Base-by-base conservation (phyloP, 1,140 invertebrate species). In the Heterodera schachtii region DNA sequence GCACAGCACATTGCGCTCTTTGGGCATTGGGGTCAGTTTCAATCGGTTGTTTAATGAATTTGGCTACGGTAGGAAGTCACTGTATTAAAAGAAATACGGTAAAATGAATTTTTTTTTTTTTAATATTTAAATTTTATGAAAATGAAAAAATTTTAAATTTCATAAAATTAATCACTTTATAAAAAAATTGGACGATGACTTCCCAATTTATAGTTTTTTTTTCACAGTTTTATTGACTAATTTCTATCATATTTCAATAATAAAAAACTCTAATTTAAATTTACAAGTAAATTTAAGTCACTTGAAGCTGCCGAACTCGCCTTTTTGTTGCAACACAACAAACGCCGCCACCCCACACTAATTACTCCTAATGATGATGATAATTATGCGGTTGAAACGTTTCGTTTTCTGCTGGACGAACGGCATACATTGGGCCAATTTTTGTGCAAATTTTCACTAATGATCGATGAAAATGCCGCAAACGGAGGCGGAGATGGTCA, bases 361-460 rank as follows among this genome's bases (percentile, higher is more conserved):
- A 31, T 31, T 52, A 2, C 11, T 52, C 6, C 49, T 52, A 11
- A 6, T 44, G 21, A 21, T 74, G n/a, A n/a, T 7, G 52, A 67
- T n/a, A 41, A n/a, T 60, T 43, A 13, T 0, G 49, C 49, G 49
- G 49, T 8, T 11, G 66, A 69, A 5, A 43, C 44, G 7, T 21
- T 81, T 11, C 80, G 70, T 47, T 67, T 81, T 46, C 41, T 81
- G 52, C 41, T 81, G 44, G 80, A 81, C 70, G 80, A 81, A n/a
- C 64, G 71, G 11, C 79, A 75, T 11, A 80, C 74, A n/a, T 69
- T 44, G 16, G 47, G 2, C 19, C n/a, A 69, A 41, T 78, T 64
- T 7, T 69, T 44, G 70, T 41, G n/a, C 16, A n/a, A 41, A n/a
- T 78, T 78, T 47, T 57, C 43, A 69, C 21, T 78, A 21, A 44